Conservation (phyloP, 53 echinoderm and acorn worm genomes). For the Arbacia lixula region DNA sequence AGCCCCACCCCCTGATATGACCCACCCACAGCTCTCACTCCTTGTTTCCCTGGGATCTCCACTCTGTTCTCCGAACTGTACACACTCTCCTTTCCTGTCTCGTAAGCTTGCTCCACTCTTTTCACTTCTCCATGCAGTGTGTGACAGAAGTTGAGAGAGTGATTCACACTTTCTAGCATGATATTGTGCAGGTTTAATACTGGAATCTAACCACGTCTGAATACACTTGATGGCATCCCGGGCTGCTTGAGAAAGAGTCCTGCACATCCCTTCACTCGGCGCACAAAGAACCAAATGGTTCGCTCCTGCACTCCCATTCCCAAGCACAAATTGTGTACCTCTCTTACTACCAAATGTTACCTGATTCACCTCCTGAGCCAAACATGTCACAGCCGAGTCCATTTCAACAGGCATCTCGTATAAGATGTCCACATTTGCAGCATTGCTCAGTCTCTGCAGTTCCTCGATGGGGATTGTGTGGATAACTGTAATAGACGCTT, state of each 20-base stretch:
- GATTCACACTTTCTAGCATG: no score
- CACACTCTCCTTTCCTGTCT: no score
- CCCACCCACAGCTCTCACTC: background rate
- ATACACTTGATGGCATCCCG: constrained; percentile 60
- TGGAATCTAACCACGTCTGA: constrained; percentile 57
- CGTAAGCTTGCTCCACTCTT: no score
- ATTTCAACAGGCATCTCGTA: constrained; percentile 31
- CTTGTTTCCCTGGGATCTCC: no score
- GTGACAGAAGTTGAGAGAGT: no score
- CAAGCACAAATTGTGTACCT: constrained; percentile 42
- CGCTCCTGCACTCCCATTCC: background rate
- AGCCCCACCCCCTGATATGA: constrained; percentile 27
- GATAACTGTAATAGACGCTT: constrained; percentile 57
- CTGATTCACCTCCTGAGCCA: constrained; percentile 6
- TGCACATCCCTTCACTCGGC: constrained; percentile 72
- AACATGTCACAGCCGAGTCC: background rate
- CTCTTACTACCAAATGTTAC: constrained; percentile 33
- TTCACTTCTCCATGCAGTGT: no score
- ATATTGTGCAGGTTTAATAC: no score
- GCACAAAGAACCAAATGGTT: constrained; percentile 69
- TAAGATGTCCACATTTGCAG: constrained; percentile 40
- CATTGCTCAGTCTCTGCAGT: constrained; percentile 46
- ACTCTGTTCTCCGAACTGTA: no score
- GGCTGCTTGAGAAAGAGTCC: constrained; percentile 59
- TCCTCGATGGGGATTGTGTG: constrained; percentile 69